These are phyloP conservation scores for Sebastes schlegelii DNA, from an alignment of 2,113 vertebrate species.

Conservation along the genomic window DNA sequence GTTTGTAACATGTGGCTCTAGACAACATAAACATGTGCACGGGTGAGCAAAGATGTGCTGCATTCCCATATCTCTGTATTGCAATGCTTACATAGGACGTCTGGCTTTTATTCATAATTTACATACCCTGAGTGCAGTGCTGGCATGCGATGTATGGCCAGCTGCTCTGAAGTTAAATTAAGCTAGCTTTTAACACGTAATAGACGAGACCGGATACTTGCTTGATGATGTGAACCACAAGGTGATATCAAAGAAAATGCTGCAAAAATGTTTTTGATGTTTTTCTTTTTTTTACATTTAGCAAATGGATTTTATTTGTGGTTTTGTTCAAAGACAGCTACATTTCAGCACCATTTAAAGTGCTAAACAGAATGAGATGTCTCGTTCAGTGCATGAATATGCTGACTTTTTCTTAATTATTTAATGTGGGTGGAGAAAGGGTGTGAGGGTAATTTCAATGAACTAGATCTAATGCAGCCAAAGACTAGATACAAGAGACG, in stretches of 20 bases:
- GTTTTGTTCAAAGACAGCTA: not conserved
- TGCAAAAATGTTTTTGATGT: not conserved
- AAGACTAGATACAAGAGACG: not conserved
- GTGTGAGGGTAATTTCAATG: conserved; percentile 27
- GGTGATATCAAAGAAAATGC: conserved; percentile 31
- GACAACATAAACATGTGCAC: conserved; percentile 1
- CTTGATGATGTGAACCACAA: not conserved
- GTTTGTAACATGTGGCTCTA: conserved; percentile 23
- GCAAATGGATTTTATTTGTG: conserved; percentile 14
- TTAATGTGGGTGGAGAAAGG: not conserved
- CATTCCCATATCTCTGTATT: conserved; percentile 10
- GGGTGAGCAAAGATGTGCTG: conserved; percentile 11
- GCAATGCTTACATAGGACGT: conserved; percentile 12
- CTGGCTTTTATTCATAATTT: conserved; percentile 62
- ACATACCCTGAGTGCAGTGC: conserved; percentile 50
- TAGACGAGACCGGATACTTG: not conserved
- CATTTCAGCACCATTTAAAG: not conserved
- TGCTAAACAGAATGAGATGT: not conserved
- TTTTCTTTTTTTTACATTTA: not conserved
- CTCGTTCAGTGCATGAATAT: not conserved
- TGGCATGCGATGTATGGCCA: conserved; percentile 56
- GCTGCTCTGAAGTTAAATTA: conserved; percentile 48
- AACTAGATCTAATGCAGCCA: conserved; percentile 10
- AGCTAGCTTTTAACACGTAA: conserved; percentile 41
- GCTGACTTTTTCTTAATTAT: conserved; percentile 29